A percentile compares a stretch with the other conserved stretches of the same genome.
Conservation (phyloP, 2,113 vertebrate genomes). For the Myocastor coypus region DNA sequence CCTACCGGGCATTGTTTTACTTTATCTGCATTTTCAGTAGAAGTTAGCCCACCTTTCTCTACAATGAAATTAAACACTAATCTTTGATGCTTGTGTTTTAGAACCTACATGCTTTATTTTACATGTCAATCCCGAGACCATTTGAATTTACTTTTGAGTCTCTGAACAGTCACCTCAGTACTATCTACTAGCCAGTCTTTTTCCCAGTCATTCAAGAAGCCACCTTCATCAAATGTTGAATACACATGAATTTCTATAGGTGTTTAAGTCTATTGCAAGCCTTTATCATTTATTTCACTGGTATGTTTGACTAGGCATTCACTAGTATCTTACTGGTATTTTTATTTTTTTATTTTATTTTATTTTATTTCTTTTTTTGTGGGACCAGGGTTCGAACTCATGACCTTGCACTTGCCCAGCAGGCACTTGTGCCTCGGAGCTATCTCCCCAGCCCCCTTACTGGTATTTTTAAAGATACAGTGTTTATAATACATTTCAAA, state of each 20-base stretch:
- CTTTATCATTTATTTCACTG: conserved; percentile 20
- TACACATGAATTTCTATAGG: background rate
- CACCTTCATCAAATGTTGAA: background rate
- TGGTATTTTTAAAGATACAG: background rate
- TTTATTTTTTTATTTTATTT: too few relatives aligned
- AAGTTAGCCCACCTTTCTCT: background rate
- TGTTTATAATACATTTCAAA: background rate
- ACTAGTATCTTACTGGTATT: background rate
- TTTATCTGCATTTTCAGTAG: background rate
- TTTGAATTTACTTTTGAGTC: conserved; percentile 10
- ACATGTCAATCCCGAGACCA: background rate
- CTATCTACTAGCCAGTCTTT: background rate
- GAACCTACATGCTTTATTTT: background rate
- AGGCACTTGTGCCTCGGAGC: too few relatives aligned
- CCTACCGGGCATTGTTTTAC: background rate
- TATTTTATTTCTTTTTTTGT: too few relatives aligned
- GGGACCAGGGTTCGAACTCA: too few relatives aligned
- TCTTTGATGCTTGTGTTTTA: background rate
- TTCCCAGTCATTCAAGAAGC: background rate
- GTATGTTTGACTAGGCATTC: background rate
- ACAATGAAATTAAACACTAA: background rate
- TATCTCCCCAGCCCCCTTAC: too few relatives aligned
- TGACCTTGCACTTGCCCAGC: too few relatives aligned
- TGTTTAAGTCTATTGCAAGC: background rate
- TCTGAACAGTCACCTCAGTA: background rate